Evolutionary conservation across 2,888 invertebrate genomes (phyloP).

Genomic region (Drosophila fungiperda): DNA sequence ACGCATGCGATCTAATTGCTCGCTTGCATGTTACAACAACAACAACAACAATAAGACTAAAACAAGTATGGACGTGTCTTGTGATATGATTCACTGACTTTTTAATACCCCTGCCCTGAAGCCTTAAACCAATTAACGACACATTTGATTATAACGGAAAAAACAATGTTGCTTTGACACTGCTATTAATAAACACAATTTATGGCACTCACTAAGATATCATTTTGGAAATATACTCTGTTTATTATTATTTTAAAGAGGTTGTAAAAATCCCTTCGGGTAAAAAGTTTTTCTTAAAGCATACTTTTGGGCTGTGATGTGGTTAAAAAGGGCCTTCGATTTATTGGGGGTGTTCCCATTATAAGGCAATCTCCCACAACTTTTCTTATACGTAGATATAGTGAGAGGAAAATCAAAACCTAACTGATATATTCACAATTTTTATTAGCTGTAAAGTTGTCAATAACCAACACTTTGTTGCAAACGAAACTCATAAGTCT

Average conservation of each 20-base stretch:
- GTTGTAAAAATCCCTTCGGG: not conserved
- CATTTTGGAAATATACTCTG: not conserved
- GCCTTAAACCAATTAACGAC: slow-evolving; percentile 47
- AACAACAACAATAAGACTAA: slow-evolving; percentile 18
- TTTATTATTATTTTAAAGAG: not conserved
- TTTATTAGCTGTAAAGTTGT: not conserved
- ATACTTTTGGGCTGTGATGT: slow-evolving; percentile 29
- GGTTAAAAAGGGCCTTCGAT: not conserved
- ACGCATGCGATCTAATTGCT: slow-evolving; percentile 67
- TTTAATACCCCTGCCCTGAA: slow-evolving; percentile 48
- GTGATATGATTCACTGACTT: slow-evolving; percentile 41
- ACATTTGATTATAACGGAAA: slow-evolving; percentile 39
- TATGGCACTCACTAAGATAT: not conserved
- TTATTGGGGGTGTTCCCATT: not conserved
- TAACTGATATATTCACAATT: not conserved
- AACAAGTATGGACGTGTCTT: slow-evolving; percentile 31
- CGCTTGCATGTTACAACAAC: slow-evolving; percentile 60
- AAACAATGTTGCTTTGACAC: slow-evolving; percentile 6
- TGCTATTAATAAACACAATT: slow-evolving; percentile 8
- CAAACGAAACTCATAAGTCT: not conserved
- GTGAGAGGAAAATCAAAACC: not conserved
- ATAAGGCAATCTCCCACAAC: not conserved
- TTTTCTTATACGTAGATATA: not conserved
- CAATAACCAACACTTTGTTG: not conserved
- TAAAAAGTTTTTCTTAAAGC: slow-evolving; percentile 1